phyloP scores from a whole-genome alignment of 1,140 invertebrate genomes.

The Euwallacea similis region DNA sequence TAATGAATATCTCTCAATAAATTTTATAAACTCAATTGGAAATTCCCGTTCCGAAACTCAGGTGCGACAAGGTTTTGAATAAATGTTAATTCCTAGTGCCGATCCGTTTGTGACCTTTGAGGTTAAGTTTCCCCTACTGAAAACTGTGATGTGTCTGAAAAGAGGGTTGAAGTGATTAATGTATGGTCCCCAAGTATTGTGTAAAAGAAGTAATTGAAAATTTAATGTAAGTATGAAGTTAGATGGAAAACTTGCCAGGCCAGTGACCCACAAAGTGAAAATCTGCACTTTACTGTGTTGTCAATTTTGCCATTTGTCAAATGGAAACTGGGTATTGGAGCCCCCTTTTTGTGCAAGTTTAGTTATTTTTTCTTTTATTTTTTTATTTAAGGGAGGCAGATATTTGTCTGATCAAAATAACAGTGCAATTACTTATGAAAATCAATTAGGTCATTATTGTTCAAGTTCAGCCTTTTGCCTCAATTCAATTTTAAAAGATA shows the following conservation, averaged over 20 bases:
- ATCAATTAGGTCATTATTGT: too few species aligned
- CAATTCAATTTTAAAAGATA: too few species aligned
- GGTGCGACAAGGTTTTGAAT: conserved; percentile 1
- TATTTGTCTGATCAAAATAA: too few species aligned
- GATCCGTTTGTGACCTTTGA: conserved; percentile 19
- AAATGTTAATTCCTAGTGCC: background rate
- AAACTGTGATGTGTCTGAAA: conserved; percentile 30
- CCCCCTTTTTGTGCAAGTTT: conserved; percentile 2
- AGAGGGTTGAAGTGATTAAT: conserved; percentile 11
- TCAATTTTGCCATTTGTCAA: conserved; percentile 35
- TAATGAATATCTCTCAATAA: conserved; percentile 19
- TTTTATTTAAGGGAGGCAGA: background rate
- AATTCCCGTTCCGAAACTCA: background rate
- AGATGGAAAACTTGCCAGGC: background rate
- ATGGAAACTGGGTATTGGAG: conserved; percentile 9
- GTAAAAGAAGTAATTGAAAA: background rate
- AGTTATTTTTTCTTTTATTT: background rate
- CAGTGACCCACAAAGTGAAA: conserved; percentile 34
- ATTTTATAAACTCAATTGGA: conserved; percentile 1
- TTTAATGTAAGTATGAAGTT: background rate
- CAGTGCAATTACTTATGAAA: too few species aligned
- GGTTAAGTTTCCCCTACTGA: conserved; percentile 22
- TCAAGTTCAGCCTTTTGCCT: too few species aligned
- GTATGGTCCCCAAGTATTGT: background rate
- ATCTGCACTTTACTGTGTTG: conserved; percentile 35